These are phyloP conservation scores for Uloborus plumipes DNA, from an alignment of 2,888 invertebrate species.

Conservation along the genomic window DNA sequence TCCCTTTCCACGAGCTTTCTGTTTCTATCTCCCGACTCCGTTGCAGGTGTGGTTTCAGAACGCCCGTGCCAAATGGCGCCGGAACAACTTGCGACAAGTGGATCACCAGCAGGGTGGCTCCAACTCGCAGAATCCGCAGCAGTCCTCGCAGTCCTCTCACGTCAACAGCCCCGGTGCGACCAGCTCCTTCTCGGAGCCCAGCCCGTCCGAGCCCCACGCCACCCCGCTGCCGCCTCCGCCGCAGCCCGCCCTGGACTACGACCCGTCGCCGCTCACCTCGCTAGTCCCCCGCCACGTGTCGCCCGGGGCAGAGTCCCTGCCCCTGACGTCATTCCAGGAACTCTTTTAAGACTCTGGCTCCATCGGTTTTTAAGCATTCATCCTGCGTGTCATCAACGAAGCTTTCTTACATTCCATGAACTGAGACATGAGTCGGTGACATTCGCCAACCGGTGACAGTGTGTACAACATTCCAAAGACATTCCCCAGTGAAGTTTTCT, in stretches of 20 bases:
- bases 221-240: constrained; percentile 20
- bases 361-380: too few relatives aligned
- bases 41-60: constrained; percentile 99
- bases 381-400: too few relatives aligned
- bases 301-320: constrained; percentile 38
- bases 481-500: too few relatives aligned
- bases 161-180: constrained; percentile 62
- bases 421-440: too few relatives aligned
- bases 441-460: too few relatives aligned
- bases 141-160: constrained; percentile 28
- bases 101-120: constrained; percentile 46
- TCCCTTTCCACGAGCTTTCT: too few relatives aligned
- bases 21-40: neutral
- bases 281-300: constrained; percentile 52
- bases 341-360: constrained; percentile 19
- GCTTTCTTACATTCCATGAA: too few relatives aligned
- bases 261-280: constrained; percentile 42
- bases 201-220: constrained; percentile 49
- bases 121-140: constrained; percentile 35
- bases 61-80: constrained; percentile 95
- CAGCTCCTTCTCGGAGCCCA: constrained; percentile 65
- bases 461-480: too few relatives aligned
- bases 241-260: constrained; percentile 37
- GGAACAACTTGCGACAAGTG: constrained; percentile 76
- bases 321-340: constrained; percentile 64